A percentile compares a stretch with the other conserved stretches of the same genome.
Evolutionary conservation across 2,888 invertebrate genomes (phyloP).

Genomic region (Heteropelma amictum): DNA sequence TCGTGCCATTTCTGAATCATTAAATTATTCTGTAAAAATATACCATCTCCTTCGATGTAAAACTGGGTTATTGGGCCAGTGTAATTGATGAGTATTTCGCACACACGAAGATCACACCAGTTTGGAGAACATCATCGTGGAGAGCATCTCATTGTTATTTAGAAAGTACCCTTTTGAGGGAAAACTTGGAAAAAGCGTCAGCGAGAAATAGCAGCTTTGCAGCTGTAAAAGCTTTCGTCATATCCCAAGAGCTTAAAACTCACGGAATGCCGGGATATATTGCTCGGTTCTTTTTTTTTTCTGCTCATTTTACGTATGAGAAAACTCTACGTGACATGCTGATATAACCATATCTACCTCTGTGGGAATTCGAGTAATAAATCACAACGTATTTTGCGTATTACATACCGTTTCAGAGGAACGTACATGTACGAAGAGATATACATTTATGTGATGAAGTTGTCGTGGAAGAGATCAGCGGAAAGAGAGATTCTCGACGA

Average conservation of each 20-base stretch:
- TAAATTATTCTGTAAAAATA: too few relatives aligned
- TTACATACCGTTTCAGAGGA: neutral
- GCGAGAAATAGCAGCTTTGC: neutral
- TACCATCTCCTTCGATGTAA: too few relatives aligned
- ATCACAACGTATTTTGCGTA: constrained; percentile 5
- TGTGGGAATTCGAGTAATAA: constrained; percentile 20
- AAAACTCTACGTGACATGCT: neutral
- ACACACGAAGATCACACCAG: too few relatives aligned
- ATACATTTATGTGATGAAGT: constrained; percentile 5
- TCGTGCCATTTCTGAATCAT: too few relatives aligned
- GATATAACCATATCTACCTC: neutral
- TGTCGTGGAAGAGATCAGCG: constrained; percentile 15
- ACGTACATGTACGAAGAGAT: neutral
- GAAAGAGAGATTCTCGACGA: constrained; percentile 49
- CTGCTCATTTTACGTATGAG: neutral
- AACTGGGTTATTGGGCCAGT: too few relatives aligned
- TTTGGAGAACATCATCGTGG: too few relatives aligned
- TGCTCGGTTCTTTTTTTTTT: neutral
- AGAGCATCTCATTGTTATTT: too few relatives aligned
- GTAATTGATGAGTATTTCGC: too few relatives aligned
- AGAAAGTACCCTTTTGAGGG: neutral
- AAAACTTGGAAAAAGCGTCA: neutral
- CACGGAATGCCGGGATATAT: neutral
- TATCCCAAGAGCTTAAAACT: neutral
- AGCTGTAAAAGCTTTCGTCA: neutral